These are phyloP conservation scores for Chascanopsetta lugubris DNA, from an alignment of 2,113 vertebrate genomes.

Conservation along the genomic window DNA sequence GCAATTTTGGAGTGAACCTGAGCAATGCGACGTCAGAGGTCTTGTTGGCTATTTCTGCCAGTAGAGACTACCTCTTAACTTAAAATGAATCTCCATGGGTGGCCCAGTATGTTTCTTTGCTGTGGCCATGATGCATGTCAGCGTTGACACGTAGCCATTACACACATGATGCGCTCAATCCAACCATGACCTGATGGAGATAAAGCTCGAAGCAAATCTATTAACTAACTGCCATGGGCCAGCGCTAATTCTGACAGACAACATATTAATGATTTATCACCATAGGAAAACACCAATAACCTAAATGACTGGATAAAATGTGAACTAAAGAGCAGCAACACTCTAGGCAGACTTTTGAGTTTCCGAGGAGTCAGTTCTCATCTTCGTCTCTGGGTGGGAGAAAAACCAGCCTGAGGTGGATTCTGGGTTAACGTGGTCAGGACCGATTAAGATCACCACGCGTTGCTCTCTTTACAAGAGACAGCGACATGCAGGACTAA, in stretches of 20 bases:
- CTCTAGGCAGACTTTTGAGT: neutral
- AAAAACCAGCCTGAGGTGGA: neutral
- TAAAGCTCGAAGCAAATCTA: neutral
- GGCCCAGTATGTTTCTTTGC: neutral
- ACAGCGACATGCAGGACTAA: neutral
- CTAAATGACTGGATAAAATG: neutral
- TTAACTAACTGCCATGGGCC: neutral
- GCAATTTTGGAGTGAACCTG: constrained; percentile 19
- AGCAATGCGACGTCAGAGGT: constrained; percentile 5
- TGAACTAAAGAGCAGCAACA: neutral
- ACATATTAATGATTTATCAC: no score
- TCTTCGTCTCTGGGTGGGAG: neutral
- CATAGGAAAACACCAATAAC: neutral
- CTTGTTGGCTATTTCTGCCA: neutral
- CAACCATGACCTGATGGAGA: neutral
- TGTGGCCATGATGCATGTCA: neutral
- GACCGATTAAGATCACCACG: neutral
- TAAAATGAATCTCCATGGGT: neutral
- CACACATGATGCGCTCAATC: neutral
- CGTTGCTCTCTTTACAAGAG: neutral
- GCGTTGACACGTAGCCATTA: neutral
- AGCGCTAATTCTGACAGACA: neutral
- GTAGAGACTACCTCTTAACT: neutral
- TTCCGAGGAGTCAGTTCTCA: neutral
- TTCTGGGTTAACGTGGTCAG: neutral